A percentile compares a stretch with the other conserved stretches of the same genome.
Conservation (phyloP, 2,888 invertebrate species). For the Iphiclides podalirius region DNA sequence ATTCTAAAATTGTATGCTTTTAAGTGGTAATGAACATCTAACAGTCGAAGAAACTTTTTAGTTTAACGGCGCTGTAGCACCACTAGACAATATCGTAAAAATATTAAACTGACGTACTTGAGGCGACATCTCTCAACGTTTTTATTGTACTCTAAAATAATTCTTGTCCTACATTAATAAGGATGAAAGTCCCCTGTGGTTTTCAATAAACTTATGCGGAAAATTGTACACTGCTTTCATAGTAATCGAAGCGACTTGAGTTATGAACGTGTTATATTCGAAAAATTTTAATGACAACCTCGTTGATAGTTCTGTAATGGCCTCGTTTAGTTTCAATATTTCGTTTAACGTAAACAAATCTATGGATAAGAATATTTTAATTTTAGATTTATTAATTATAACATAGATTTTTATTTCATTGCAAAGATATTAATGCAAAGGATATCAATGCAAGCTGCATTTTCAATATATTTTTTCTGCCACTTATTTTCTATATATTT, state of each 20-base stretch:
- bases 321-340: too few species aligned
- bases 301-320: constrained; percentile 17
- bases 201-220: background rate
- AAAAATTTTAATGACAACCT: constrained; percentile 40
- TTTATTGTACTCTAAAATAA: constrained; percentile 5
- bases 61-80: constrained; percentile 34
- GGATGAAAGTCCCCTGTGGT: background rate
- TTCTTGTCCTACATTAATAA: background rate
- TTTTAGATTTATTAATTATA: too few species aligned
- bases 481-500: too few species aligned
- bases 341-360: too few species aligned
- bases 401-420: too few species aligned
- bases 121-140: constrained; percentile 6
- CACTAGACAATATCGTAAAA: constrained; percentile 37
- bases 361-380: too few species aligned
- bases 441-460: too few species aligned
- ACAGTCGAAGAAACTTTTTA: constrained; percentile 32
- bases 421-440: too few species aligned
- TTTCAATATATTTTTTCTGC: too few species aligned
- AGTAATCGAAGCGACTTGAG: constrained; percentile 26
- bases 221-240: constrained; percentile 23
- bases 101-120: constrained; percentile 28
- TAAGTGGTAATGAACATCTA: constrained; percentile 19
- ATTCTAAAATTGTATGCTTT: constrained; percentile 11
- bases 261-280: constrained; percentile 31